Evolutionary conservation across 2,797 vertebrate genomes (phyloP).

Genomic region (Salarias fasciatus): DNA sequence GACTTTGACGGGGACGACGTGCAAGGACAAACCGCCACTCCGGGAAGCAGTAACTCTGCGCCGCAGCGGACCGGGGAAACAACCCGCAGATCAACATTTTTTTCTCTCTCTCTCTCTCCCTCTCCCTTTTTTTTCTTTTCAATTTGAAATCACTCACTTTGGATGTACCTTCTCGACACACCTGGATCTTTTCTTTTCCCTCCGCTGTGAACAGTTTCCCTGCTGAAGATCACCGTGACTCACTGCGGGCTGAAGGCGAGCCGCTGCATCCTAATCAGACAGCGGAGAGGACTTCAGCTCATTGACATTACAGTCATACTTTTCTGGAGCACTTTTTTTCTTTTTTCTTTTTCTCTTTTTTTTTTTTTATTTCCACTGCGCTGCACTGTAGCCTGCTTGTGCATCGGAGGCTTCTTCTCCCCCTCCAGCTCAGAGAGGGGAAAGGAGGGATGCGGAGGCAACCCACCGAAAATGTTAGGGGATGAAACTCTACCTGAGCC

Average conservation of each 20-base stretch:
- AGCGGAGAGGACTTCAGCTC: constrained; percentile 80
- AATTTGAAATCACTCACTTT: constrained; percentile 46
- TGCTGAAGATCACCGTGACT: constrained; percentile 74
- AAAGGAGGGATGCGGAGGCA: constrained; percentile 44
- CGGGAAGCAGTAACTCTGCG: constrained; percentile 65
- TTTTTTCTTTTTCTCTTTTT: constrained; percentile 47
- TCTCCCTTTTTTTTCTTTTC: too few relatives aligned
- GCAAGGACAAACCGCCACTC: constrained; percentile 79
- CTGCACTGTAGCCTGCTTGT: constrained; percentile 69
- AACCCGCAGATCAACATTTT: constrained; percentile 35
- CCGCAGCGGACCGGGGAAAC: constrained; percentile 63
- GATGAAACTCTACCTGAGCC: constrained; percentile 61
- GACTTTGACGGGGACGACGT: constrained; percentile 71
- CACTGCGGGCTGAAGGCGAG: constrained; percentile 79
- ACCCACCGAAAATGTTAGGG: constrained; percentile 49
- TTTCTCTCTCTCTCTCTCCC: too few relatives aligned
- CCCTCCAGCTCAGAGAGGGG: constrained; percentile 21
- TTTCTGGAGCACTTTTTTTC: constrained; percentile 82
- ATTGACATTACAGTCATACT: constrained; percentile 86
- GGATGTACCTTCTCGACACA: constrained; percentile 72
- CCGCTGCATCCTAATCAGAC: constrained; percentile 82
- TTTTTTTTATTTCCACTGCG: constrained; percentile 63
- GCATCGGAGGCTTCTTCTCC: constrained; percentile 59
- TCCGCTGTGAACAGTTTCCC: constrained; percentile 59
- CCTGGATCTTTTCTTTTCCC: constrained; percentile 56